phyloP scores from a whole-genome alignment of 2,113 vertebrate genomes.

The Tiliqua scincoides region DNA sequence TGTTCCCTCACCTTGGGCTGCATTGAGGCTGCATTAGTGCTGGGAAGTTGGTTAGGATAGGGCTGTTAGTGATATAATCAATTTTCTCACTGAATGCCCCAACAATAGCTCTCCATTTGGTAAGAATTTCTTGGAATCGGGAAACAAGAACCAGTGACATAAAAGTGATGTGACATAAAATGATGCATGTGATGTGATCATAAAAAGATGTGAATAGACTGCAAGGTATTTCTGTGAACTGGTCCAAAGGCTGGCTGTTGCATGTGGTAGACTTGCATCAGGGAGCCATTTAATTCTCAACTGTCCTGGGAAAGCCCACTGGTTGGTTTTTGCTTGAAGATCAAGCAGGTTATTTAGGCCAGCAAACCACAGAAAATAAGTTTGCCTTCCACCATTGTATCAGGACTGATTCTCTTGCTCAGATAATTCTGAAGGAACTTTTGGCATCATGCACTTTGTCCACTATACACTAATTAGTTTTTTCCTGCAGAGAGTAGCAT shows the following conservation, averaged over 20 bases:
- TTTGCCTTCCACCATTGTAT: background rate
- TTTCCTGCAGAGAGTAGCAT: conserved; percentile 74
- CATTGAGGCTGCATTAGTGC: no score
- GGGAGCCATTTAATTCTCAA: background rate
- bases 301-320: background rate
- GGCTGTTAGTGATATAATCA: no score
- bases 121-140: background rate
- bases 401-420: background rate
- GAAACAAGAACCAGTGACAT: background rate
- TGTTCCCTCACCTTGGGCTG: no score
- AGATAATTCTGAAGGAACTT: background rate
- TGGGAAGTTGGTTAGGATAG: no score
- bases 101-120: background rate
- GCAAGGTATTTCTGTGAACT: background rate
- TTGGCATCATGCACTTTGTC: conserved; percentile 34
- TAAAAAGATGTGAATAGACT: background rate
- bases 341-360: background rate
- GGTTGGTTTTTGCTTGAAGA: background rate
- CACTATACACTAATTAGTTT: conserved; percentile 69
- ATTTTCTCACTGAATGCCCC: no score
- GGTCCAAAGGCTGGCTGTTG: background rate
- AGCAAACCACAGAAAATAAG: background rate
- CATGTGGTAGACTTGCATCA: background rate
- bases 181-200: background rate
- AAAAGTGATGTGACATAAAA: no score